Evolutionary conservation across 1,140 invertebrate genomes (phyloP).

Genomic region (Heterodera schachtii): DNA sequence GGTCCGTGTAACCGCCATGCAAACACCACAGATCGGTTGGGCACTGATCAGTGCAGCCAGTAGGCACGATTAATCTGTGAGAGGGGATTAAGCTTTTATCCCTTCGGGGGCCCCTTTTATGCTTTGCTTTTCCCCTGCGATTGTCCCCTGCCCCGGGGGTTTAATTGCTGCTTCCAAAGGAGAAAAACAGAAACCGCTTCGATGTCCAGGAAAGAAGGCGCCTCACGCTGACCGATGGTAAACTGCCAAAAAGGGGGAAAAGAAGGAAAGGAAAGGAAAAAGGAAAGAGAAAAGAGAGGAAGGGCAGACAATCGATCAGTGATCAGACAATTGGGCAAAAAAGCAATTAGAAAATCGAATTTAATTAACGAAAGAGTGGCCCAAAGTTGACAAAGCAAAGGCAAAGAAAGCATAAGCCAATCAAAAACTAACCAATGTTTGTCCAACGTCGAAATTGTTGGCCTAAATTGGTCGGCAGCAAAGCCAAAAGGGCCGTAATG

Average conservation of each 20-base stretch:
- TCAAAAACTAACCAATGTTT: not conserved
- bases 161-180: constrained; percentile 1
- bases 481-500: constrained; percentile 63
- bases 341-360: too few species aligned
- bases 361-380: too few species aligned
- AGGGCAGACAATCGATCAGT: too few species aligned
- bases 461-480: constrained; percentile 57
- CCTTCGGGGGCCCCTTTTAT: too few species aligned
- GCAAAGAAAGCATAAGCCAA: not conserved
- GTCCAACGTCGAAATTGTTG: constrained; percentile 62
- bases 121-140: too few species aligned
- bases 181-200: constrained; percentile 45
- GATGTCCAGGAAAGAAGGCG: constrained; percentile 61
- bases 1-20: constrained; percentile 58
- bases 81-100: not conserved
- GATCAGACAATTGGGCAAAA: too few species aligned
- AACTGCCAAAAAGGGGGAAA: constrained; percentile 3
- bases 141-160: not conserved
- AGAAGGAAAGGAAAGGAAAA: not conserved
- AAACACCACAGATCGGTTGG: constrained; percentile 42
- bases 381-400: too few species aligned
- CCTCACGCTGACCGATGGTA: constrained; percentile 59
- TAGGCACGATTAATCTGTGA: constrained; percentile 63
- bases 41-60: constrained; percentile 53
- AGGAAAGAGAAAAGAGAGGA: not conserved